Evolutionary conservation across 2,888 invertebrate genomes (phyloP), one percentile per base, ranked within the genome.

Genomic region (Branchellion lobata): DNA sequence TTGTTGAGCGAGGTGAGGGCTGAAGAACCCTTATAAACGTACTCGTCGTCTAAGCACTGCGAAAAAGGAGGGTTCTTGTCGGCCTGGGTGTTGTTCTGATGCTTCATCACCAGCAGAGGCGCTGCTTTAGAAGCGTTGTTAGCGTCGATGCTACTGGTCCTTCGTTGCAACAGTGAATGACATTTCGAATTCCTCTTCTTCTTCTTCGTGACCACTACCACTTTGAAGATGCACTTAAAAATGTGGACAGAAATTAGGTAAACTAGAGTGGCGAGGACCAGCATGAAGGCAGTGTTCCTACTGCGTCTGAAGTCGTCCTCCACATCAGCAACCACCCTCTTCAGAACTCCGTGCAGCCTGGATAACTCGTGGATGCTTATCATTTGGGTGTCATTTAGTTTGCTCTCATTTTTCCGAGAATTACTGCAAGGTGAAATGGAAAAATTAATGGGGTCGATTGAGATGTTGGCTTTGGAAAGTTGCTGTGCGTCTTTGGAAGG

Each of bases 331-430:
- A 80, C 78, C 51, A 79, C 81, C 2, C 71, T 27, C 34, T 81
- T 75, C 47, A 83, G 27, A 3, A n/a, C 69, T 29, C 68, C 75
- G 27, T 72, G 57, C 18, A 83, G 29, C 3, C 72, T 40, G 33
- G 68, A 47, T 68, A 82, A 73, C 51, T 83, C 83, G 57, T 79
- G 79, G 18, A 69, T 61, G 0, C 79, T 81, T 1, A 83, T 51
- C 24, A 83, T 36, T 27, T 82, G 80, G 5, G 79, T 79, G 36
- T 83, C 83, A 40, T 65, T 40, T 21, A 83, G 80, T 27, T 51
- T 74, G 27, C 83, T 82, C 69, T 83, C 83, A 78, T 83, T 83
- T 69, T 82, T 82, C 3, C 83, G 74, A 1, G 80, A 80, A 65
- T 80, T 80, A 73, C 82, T 81, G 65, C 83, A 83, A 1, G 77